Base-by-base conservation (phyloP, 1,140 invertebrate species). In the Drosophila bifasciata region DNA sequence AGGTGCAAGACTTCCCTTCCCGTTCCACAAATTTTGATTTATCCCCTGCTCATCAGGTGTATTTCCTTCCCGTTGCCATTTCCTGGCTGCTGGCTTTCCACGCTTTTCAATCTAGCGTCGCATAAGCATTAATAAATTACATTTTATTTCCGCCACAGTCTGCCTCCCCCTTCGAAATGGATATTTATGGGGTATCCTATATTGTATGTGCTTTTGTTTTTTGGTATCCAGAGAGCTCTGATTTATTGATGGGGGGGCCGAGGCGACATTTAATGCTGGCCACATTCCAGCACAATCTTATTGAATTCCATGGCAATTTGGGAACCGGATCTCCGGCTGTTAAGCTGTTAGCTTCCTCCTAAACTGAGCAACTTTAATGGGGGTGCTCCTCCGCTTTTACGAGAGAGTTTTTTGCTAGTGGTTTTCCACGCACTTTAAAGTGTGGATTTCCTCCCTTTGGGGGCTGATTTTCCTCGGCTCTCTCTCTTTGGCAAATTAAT, bases 401-500 rank as follows among this genome's bases (percentile, higher is more conserved):
- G 19, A 19, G 19, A 19, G 19, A n/a, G n/a, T n/a, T n/a, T 19
- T 19, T 46, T 46, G n/a, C 7, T 8, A n/a, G 41, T 63, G 60
- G 32, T 48, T 63, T 62, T 66, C 49, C 15, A 19, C 8, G 40
- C 28, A 44, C 28, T 59, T 71, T 59, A 70, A 68, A 68, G 44
- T n/a, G n/a, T n/a, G n/a, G 39, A 15, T 23, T 21, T 70, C 66
- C 19, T 46, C 21, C 21, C 16, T 36, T 36, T 40, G 46, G 19
- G 21, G 13, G 19, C 19, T 46, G 45, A 16, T 23, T 48, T 23
- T 36, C 9, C 21, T 36, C 39, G 28, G 45, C 46, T 13, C 50
- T 46, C 59, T n/a, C n/a, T n/a, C n/a, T n/a, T n/a, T n/a, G n/a
- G n/a, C n/a, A 63, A 73, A 66, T 84, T 76, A 86, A 86, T 84